Evolutionary conservation across 2,113 vertebrate genomes (phyloP), one percentile per base, ranked within the genome.

Genomic region (Siniperca chuatsi): DNA sequence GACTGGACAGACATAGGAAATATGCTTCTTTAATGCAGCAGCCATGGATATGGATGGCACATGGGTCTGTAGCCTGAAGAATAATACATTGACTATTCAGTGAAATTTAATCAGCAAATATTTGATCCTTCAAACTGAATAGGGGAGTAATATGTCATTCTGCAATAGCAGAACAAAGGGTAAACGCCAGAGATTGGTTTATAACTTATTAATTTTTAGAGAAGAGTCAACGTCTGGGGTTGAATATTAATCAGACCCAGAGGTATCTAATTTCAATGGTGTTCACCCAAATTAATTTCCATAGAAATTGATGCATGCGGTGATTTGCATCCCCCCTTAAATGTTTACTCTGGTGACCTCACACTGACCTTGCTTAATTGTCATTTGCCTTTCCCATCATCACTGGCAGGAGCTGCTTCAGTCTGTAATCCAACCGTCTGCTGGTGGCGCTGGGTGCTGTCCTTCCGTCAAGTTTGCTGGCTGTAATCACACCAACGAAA

Each of bases 231-330:
- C 78, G 48, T 37, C 44, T 40, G 55, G n/a, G 23, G 15, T 64
- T 69, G 60, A 81, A 80, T 83, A 69, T 35, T 68, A 85, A 89
- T 68, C 78, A 69, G 54, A 75, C 52, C 60, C 25, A 67, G 50
- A 60, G 71, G 67, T 69, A 60, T 79, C 44, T 81, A 9, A 80
- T 87, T 62, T 67, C n/a, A 88, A 66, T 84, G 23, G n/a, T 55
- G 18, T 87, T 88, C 79, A 70, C 75, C 46, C 65, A 84, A 70
- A 74, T 64, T 75, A 1, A 90, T 93, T 92, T 88, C 33, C 79
- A 87, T 84, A 82, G 10, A 73, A 79, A 90, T 79, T 83, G 80
- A 91, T 81, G 68, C 78, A 57, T 42, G 13, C 8, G 21, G 25
- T 82, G 54, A 88, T 90, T 89, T 84, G 57, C 62, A 77, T 57